Conservation (phyloP, 2,888 invertebrate genomes). For the Stenodera caucasica region DNA sequence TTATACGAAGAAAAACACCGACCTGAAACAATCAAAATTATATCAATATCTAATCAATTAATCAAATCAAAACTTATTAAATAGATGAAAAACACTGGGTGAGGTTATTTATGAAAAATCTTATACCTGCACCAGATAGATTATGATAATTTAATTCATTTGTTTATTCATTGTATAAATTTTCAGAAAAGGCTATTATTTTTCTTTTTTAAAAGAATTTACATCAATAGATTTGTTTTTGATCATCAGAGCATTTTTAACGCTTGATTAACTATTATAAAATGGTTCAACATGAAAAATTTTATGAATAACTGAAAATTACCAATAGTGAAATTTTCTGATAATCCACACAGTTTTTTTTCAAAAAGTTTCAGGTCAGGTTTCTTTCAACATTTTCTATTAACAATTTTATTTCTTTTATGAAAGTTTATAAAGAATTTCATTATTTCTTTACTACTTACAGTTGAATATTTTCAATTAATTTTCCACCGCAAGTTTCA, state of each 20-base stretch:
- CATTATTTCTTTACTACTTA: no score
- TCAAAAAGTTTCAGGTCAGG: conserved; percentile 46
- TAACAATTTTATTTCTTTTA: neutral
- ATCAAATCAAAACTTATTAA: neutral
- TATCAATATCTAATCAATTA: conserved; percentile 4
- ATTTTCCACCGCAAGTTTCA: conserved; percentile 55
- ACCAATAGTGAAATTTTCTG: no score
- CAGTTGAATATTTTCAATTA: conserved; percentile 57
- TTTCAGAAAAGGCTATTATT: no score
- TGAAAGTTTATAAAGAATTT: conserved; percentile 7
- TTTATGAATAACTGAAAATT: neutral
- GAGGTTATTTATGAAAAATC: neutral
- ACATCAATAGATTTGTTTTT: no score
- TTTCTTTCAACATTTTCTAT: conserved; percentile 15
- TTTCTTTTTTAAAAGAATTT: no score
- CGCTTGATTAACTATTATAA: no score
- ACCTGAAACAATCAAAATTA: conserved; percentile 64
- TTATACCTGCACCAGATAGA: no score
- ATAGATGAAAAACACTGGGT: neutral
- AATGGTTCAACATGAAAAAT: no score
- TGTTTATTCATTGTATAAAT: no score
- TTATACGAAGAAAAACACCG: conserved; percentile 36
- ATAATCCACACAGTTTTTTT: neutral
- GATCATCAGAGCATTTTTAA: no score
- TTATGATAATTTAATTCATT: no score